Base-by-base conservation (phyloP, 1,140 invertebrate species). In the Papilio helenus region DNA sequence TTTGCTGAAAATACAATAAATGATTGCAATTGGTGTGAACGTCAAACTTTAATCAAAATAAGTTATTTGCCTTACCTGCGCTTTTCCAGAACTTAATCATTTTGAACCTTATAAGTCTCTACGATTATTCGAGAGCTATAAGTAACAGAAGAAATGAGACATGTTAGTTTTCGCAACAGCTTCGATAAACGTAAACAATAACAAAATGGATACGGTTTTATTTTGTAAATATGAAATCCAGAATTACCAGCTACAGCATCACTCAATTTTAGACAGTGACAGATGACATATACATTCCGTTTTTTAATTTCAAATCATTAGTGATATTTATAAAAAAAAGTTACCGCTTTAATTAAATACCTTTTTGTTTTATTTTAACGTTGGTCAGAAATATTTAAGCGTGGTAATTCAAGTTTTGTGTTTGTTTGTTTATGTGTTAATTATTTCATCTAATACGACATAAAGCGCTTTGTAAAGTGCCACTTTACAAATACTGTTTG, bases 61-160 rank as follows among this genome's bases (percentile, higher is more conserved):
- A 76, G 49, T 73, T 51, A 71, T 65, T 55, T 72, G 58, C 58
- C 77, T 71, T 88, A 94, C 93, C 93, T 89, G 93, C 92, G 84
- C 92, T 94, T 88, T 94, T 94, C 93, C 93, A 94, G 83, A 94
- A 94, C 85, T 94, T 94, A 74, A 94, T 93, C 93, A 94, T 88
- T 88, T 82, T 72, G 80, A 82, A 82, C 72, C 18, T 71, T 68
- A 55, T 8, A 65, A 58, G 46, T 68, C 65, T 79, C 49, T 76
- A 78, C 77, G 26, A 65, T 74, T 79, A 68, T 71, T 79, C 68
- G 58, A 61, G 76, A 44, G 76, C 68, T 80, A 80, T 81, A 80
- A 79, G 72, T 71, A 29, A 79, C 68, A 42, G 65, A 65, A 78
- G 77, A 82, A 82, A 46, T 79, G 81, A 83, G 72, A 72, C 84